phyloP scores from a whole-genome alignment of 64 coral and sea anemone species.

The Montipora cactus region DNA sequence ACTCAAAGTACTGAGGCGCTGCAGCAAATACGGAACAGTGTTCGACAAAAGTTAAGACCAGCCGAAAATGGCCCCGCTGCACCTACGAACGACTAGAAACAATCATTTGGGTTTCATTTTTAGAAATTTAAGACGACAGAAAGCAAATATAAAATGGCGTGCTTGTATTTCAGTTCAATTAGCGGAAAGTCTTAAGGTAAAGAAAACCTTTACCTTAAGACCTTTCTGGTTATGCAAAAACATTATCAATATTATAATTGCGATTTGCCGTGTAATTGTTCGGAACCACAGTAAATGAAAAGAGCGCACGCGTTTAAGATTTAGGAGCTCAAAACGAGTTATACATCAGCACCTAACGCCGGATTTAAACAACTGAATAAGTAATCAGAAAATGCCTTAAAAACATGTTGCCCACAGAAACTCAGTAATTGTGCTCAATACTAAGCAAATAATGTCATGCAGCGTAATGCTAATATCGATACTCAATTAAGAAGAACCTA shows the following conservation, averaged over 20 bases:
- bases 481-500: no score
- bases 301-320: neutral
- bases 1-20: constrained; percentile 69
- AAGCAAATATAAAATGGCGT: neutral
- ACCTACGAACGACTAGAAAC: neutral
- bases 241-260: neutral
- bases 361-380: neutral
- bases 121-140: neutral
- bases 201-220: neutral
- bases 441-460: no score
- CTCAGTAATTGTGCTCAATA: neutral
- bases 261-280: neutral
- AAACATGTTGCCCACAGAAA: neutral
- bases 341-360: neutral
- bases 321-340: neutral
- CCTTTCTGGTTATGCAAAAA: neutral
- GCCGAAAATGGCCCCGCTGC: neutral
- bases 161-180: neutral
- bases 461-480: no score
- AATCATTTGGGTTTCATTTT: neutral
- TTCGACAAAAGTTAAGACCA: constrained; percentile 42
- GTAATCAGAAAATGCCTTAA: neutral
- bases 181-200: neutral
- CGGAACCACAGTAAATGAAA: neutral
- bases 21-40: constrained; percentile 65